Evolutionary conservation across 1,140 invertebrate species (phyloP).

Genomic region (Plectrocnemia conspersa): DNA sequence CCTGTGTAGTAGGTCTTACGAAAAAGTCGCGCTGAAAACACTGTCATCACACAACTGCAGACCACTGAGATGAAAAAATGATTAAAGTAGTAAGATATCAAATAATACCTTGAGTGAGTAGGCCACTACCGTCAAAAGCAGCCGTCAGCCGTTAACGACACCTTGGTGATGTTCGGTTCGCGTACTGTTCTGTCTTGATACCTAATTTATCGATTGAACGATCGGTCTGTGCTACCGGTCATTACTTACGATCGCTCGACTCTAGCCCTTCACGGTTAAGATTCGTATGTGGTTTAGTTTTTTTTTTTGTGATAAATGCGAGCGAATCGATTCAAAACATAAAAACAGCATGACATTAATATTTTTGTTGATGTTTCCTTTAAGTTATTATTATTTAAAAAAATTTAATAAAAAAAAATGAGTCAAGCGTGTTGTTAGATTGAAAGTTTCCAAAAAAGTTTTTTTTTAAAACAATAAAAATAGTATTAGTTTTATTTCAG

Average conservation of each 20-base stretch:
- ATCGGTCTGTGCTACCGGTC: slow-evolving; percentile 51
- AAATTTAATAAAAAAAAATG: too few relatives aligned
- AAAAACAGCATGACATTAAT: too few relatives aligned
- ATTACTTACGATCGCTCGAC: slow-evolving; percentile 39
- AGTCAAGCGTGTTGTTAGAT: too few relatives aligned
- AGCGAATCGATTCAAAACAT: too few relatives aligned
- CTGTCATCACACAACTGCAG: slow-evolving; percentile 32
- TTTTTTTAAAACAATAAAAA: too few relatives aligned
- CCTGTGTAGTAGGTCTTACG: slow-evolving; percentile 1
- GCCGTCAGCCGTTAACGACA: slow-evolving; percentile 48
- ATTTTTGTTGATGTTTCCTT: too few relatives aligned
- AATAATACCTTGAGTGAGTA: slow-evolving; percentile 51
- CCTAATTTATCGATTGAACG: slow-evolving; percentile 54
- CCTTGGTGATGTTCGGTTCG: slow-evolving; percentile 37
- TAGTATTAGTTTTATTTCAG: too few relatives aligned
- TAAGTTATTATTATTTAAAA: too few relatives aligned
- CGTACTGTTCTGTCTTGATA: slow-evolving; percentile 48
- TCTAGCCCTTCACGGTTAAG: slow-evolving; percentile 4
- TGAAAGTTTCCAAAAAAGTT: too few relatives aligned
- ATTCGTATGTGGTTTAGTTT: too few relatives aligned
- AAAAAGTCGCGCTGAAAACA: slow-evolving; percentile 30
- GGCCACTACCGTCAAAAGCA: slow-evolving; percentile 47
- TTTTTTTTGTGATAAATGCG: too few relatives aligned
- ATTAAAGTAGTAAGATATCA: slow-evolving; percentile 41
- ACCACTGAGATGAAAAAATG: slow-evolving; percentile 42